A percentile compares a stretch with the other conserved stretches of the same genome.
Evolutionary conservation across 2,797 vertebrate species (phyloP).

Genomic region (Poecile montanus): DNA sequence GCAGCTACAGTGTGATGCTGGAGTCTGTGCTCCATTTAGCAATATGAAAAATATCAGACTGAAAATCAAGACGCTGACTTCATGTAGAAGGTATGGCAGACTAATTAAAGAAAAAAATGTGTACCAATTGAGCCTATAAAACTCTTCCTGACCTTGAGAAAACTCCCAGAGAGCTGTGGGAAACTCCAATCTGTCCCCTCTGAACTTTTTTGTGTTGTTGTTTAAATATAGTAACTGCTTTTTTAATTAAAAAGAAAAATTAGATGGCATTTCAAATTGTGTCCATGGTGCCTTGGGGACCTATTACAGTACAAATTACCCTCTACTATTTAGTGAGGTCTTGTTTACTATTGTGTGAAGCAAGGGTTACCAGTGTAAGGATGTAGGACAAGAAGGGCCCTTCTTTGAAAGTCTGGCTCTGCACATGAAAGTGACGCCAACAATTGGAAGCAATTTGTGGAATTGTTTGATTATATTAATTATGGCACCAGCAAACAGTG

Average conservation of each 20-base stretch:
- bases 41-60: conserved; percentile 48
- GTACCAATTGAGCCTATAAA: conserved; percentile 24
- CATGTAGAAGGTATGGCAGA: conserved; percentile 57
- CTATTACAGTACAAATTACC: conserved; percentile 75
- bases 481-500: conserved; percentile 76
- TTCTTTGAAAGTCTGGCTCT: conserved; percentile 75
- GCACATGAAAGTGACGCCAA: conserved; percentile 82
- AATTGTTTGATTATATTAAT: conserved; percentile 83
- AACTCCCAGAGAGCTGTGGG: conserved; percentile 64
- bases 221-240: conserved; percentile 72
- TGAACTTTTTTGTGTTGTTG: conserved; percentile 55
- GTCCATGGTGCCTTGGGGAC: conserved; percentile 71
- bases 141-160: conserved; percentile 62
- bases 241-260: conserved; percentile 71
- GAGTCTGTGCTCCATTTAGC: neutral
- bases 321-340: conserved; percentile 63
- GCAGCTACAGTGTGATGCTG: neutral
- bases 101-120: conserved; percentile 61
- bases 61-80: conserved; percentile 68
- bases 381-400: conserved; percentile 65
- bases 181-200: conserved; percentile 60
- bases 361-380: conserved; percentile 60
- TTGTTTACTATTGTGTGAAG: conserved; percentile 73
- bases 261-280: conserved; percentile 72
- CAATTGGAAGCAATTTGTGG: conserved; percentile 82